Conservation (phyloP, 2,888 invertebrate genomes). For the Scaptodrosophila latifasciaeformis region DNA sequence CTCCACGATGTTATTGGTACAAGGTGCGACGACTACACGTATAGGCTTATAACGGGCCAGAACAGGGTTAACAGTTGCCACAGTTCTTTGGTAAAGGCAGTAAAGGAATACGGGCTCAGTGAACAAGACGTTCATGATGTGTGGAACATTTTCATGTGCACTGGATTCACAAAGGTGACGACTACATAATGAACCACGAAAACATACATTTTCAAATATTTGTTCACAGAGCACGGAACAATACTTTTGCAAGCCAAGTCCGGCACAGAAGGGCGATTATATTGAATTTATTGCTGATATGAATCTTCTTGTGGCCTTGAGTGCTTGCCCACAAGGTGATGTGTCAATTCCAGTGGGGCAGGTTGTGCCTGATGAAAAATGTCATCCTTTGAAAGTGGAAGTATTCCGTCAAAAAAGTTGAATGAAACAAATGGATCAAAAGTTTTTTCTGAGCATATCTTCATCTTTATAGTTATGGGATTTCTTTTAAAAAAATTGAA, state of each 20-base stretch:
- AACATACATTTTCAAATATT: not conserved
- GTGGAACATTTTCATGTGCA: conserved; percentile 77
- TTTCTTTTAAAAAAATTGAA: too few species aligned
- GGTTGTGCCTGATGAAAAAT: conserved; percentile 73
- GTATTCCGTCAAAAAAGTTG: conserved; percentile 70
- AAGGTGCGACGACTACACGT: conserved; percentile 76
- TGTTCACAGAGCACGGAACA: conserved; percentile 73
- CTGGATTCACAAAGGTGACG: conserved; percentile 74
- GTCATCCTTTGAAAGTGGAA: conserved; percentile 74
- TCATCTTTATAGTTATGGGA: too few species aligned
- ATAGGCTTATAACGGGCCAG: conserved; percentile 75
- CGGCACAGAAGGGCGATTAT: conserved; percentile 75
- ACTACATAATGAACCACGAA: not conserved
- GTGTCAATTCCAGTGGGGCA: conserved; percentile 75
- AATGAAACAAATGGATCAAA: too few species aligned
- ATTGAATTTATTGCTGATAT: conserved; percentile 77
- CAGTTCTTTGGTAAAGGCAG: conserved; percentile 74
- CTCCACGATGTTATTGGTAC: conserved; percentile 76
- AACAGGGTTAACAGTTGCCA: conserved; percentile 75
- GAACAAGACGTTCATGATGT: conserved; percentile 77
- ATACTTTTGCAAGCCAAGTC: conserved; percentile 77
- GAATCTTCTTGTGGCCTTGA: conserved; percentile 75
- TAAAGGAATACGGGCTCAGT: conserved; percentile 69
- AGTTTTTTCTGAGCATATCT: too few species aligned
- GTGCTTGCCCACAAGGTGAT: conserved; percentile 76